A percentile compares a stretch with the other conserved stretches of the same genome.
Conservation (phyloP, 2,113 vertebrate genomes). For the Bungarus multicinctus region DNA sequence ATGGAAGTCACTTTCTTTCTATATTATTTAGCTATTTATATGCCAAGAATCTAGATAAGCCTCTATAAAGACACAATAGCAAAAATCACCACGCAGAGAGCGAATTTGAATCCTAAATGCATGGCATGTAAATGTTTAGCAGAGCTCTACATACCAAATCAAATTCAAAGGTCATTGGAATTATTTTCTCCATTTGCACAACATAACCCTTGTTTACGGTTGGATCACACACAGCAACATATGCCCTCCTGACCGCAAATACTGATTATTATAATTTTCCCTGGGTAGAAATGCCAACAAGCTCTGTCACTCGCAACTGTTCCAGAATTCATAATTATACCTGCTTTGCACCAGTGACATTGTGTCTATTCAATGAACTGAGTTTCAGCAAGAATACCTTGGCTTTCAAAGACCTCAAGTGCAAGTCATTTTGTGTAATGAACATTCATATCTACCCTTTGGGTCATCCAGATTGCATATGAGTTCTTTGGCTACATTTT, state of each 20-base stretch:
- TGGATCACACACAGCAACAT: slow-evolving; percentile 2
- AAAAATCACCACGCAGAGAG: neutral
- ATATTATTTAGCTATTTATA: neutral
- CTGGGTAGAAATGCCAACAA: slow-evolving; percentile 37
- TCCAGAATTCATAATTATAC: slow-evolving; percentile 37
- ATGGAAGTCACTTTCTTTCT: neutral
- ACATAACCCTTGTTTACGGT: neutral
- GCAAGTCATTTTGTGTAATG: neutral
- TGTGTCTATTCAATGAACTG: neutral
- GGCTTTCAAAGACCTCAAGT: neutral
- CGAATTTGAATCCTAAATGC: neutral
- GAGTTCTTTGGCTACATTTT: neutral
- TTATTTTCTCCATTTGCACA: slow-evolving; percentile 10
- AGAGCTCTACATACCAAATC: neutral
- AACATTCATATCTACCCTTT: neutral
- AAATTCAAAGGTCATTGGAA: slow-evolving; percentile 2
- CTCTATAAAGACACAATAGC: neutral
- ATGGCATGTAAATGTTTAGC: neutral
- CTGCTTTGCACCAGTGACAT: neutral
- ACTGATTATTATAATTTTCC: slow-evolving; percentile 32
- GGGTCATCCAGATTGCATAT: neutral
- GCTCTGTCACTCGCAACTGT: slow-evolving; percentile 18
- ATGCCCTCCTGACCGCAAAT: slow-evolving; percentile 30
- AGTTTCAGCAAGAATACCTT: neutral
- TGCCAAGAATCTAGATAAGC: neutral